Evolutionary conservation across 2,797 vertebrate genomes (phyloP), one percentile per base, ranked within the genome.

Genomic region (Halcyon smyrnensis): DNA sequence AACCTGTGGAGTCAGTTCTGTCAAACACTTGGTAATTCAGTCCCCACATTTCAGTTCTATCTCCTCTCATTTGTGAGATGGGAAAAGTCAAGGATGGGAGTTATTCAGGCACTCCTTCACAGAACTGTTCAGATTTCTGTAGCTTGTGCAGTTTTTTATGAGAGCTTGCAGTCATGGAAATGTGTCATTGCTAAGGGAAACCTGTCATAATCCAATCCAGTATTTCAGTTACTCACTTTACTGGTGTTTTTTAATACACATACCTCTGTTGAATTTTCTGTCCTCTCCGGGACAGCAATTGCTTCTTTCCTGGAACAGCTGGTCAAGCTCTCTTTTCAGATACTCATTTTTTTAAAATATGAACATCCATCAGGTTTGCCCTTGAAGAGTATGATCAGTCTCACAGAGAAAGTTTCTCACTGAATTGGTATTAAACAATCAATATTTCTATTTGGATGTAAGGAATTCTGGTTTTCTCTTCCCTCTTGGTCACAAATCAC

Each of bases 391-490:
- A 78, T 39, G 36, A 89, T 62, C 65, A 43, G 76, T 68, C 69
- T 94, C 84, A 57, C 87, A 94, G 71, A 93, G 50, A 77, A 90
- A 86, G 62, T 79, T 91, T 57, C 73, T 84, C 57, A 34, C 45
- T 84, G 80, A 87, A 84, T 46, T 3, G 2, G 89, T 93, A 64
- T 79, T 92, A 90, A 89, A 84, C 60, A 76, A 95, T 75, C 90
- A 79, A 37, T 92, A 80, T 77, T 94, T 93, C 60, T 67, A 60
- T 56, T 3, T 89, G 75, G 56, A 79, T 32, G 28, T 60, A 89
- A 84, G 81, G 84, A 77, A 94, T 74, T 67, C 85, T 84, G 80
- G 34, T 93, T 90, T 63, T 62, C 57, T 92, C 77, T 87, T 90
- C 50, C 51, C 77, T 86, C 28, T 32, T 67, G 36, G n/a, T 76